Evolutionary conservation across 37 sponge, comb jelly and placozoan species (phyloP).

Genomic region (Crambe crambe): DNA sequence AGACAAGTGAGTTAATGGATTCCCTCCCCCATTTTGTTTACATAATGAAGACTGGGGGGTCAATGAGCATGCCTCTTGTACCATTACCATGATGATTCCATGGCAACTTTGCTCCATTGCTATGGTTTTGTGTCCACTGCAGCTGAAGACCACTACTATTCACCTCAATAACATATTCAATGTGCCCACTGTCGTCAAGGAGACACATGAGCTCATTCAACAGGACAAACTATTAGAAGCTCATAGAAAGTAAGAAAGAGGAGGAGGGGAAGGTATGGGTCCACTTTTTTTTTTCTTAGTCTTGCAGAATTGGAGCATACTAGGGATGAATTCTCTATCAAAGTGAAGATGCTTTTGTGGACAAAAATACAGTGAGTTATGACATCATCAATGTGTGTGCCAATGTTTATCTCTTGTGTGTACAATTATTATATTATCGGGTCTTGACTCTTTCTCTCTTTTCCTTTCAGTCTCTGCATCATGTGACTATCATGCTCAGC

Average conservation of each 20-base stretch:
- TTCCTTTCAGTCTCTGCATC: no score
- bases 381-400: no score
- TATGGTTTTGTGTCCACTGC: no score
- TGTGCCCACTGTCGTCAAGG: slow-evolving; percentile 61
- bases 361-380: slow-evolving; percentile 84
- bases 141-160: slow-evolving; percentile 73
- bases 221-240: slow-evolving; percentile 59
- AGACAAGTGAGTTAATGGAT: slow-evolving; percentile 56
- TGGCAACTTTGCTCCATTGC: no score
- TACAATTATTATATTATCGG: no score
- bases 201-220: slow-evolving; percentile 60
- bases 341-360: slow-evolving; percentile 73
- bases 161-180: slow-evolving; percentile 86
- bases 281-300: slow-evolving; percentile 32
- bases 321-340: slow-evolving; percentile 89
- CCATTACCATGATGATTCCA: neutral
- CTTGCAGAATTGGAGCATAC: slow-evolving; percentile 85
- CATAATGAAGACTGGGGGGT: no score
- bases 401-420: no score
- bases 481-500: no score
- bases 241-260: slow-evolving; percentile 63
- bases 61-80: no score
- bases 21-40: no score
- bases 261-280: slow-evolving; percentile 20
- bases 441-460: no score